Evolutionary conservation across 1,140 invertebrate species (phyloP).

Genomic region (Pogonus chalceus): DNA sequence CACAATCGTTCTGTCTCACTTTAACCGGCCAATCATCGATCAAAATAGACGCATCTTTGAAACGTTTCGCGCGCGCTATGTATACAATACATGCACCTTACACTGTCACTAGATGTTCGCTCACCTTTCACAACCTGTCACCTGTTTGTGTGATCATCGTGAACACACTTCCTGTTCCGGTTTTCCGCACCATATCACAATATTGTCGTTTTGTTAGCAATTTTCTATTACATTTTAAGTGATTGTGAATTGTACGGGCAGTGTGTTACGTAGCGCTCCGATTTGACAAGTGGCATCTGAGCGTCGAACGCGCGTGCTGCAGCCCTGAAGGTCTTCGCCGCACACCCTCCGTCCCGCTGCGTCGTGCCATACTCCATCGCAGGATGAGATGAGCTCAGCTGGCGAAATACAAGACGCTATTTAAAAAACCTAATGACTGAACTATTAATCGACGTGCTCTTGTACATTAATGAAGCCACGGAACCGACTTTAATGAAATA

Average conservation of each 20-base stretch:
- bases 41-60: conserved; percentile 16
- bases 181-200: no score
- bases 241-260: not conserved
- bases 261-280: not conserved
- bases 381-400: not conserved
- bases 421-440: no score
- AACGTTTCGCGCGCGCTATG: not conserved
- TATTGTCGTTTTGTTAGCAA: no score
- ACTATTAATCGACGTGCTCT: no score
- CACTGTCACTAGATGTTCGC: not conserved
- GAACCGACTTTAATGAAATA: no score
- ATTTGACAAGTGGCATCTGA: not conserved
- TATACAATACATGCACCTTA: not conserved
- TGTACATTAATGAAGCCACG: no score
- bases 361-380: not conserved
- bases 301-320: not conserved
- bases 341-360: not conserved
- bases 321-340: not conserved
- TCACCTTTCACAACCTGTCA: not conserved
- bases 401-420: no score
- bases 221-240: no score
- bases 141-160: no score
- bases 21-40: conserved; percentile 15
- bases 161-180: no score
- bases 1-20: not conserved